Evolutionary conservation across 2,113 vertebrate genomes (phyloP), one percentile per base, ranked within the genome.

Genomic region (Onychorhynchus coronatus): DNA sequence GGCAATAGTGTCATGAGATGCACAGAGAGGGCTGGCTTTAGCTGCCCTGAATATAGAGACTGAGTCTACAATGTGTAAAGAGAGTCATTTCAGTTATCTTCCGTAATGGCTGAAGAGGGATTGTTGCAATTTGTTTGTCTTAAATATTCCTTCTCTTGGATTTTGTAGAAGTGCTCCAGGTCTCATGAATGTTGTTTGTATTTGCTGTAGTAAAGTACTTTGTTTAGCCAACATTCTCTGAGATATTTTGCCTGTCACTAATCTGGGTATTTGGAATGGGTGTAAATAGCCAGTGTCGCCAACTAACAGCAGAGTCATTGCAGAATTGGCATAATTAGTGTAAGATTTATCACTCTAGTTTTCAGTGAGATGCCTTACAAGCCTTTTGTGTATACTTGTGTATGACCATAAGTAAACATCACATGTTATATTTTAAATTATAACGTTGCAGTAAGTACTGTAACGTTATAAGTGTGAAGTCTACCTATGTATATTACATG

Each of bases 401-500:
- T 24, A 14, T 41, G 66, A 52, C 39, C 21, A 41, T 87, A 65
- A 86, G 20, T 27, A 62, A 72, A 58, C 7, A 77, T 76, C n/a
- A 56, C 11, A 4, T 10, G 28, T 41, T 41, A 41, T 41, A 41
- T 41, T 41, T 41, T 41, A 41, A 41, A 41, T 41, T 41, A 41
- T 41, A 41, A 41, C 39, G 9, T 12, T 41, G 12, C 39, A 41
- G 27, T 68, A 24, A 84, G 31, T 21, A 80, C 62, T 63, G 9
- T 47, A n/a, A 17, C 1, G 0, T 44, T 84, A 18, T 46, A 3
- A 2, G 1, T 49, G 22, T 7, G 8, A 70, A 70, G 16, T 56
- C 62, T 76, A 8, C n/a, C 22, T 37, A 3, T 47, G 14, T 49
- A 11, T 28, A 4, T 74, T 55, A 20, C 20, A 30, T 27, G 8